Percentiles rank a stretch among this genome's conserved stretches.
phyloP scores from a whole-genome alignment of 2,888 invertebrate species.

The Melitaea athalia region DNA sequence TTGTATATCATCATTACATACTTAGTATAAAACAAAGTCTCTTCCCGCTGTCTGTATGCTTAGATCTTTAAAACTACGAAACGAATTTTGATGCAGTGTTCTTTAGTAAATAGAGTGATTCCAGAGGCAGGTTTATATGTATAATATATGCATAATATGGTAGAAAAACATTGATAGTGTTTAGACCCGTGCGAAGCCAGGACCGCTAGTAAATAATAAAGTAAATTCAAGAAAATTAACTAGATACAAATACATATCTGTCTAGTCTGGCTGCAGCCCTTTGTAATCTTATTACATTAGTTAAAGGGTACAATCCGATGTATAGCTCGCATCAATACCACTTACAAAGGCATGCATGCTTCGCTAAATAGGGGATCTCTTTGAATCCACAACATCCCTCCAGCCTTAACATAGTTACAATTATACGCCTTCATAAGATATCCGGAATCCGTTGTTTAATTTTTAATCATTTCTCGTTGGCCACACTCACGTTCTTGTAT shows the following conservation, averaged over 20 bases:
- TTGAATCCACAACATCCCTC: constrained; percentile 40
- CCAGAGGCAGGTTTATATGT: too few relatives aligned
- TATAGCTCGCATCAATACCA: constrained; percentile 65
- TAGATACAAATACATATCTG: constrained; percentile 50
- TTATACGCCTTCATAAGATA: constrained; percentile 19
- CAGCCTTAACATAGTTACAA: constrained; percentile 26
- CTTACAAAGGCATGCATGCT: constrained; percentile 53
- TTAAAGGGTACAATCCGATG: constrained; percentile 73
- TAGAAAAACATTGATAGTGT: too few relatives aligned
- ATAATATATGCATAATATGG: too few relatives aligned
- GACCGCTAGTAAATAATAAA: neutral
- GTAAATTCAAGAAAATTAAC: neutral
- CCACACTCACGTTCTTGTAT: neutral
- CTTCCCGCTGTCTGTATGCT: too few relatives aligned
- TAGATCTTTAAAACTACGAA: too few relatives aligned
- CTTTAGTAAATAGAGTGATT: too few relatives aligned
- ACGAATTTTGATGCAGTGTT: too few relatives aligned
- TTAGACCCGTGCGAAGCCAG: too few relatives aligned
- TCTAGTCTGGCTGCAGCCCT: constrained; percentile 61
- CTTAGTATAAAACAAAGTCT: too few relatives aligned
- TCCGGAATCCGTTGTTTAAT: constrained; percentile 6
- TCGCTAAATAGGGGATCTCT: constrained; percentile 49
- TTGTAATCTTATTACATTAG: constrained; percentile 78
- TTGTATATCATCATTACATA: too few relatives aligned
- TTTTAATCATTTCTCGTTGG: neutral